Conservation (phyloP, 2,888 invertebrate genomes). For the Oligia strigilis region DNA sequence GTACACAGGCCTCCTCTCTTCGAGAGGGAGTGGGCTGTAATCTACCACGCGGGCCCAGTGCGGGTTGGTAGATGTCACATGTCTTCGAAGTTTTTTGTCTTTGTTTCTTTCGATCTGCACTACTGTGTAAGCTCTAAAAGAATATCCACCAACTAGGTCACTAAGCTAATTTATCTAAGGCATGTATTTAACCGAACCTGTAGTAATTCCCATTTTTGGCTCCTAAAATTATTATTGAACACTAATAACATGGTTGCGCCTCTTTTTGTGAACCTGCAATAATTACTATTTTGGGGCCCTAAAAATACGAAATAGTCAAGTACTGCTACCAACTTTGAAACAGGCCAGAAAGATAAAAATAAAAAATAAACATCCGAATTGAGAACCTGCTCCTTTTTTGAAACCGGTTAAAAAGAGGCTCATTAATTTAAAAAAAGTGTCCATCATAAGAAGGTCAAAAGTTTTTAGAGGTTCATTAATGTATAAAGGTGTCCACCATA, state of each 20-base stretch:
- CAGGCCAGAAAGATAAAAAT: not conserved
- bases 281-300: not conserved
- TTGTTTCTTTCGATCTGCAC: not conserved
- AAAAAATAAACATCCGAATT: no score
- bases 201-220: not conserved
- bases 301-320: not conserved
- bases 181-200: not conserved
- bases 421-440: not conserved
- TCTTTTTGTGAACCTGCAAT: not conserved
- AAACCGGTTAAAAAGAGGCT: not conserved
- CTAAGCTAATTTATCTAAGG: not conserved
- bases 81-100: not conserved
- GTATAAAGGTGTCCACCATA: not conserved
- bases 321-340: no score
- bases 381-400: no score
- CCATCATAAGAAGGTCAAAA: not conserved
- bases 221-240: not conserved
- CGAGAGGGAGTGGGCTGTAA: not conserved
- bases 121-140: not conserved
- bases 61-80: not conserved
- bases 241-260: not conserved
- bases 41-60: not conserved
- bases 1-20: not conserved
- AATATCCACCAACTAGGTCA: not conserved
- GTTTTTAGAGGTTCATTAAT: not conserved